These are phyloP conservation scores for Lagopus muta DNA, from an alignment of 2,113 vertebrate species.

Conservation along the genomic window DNA sequence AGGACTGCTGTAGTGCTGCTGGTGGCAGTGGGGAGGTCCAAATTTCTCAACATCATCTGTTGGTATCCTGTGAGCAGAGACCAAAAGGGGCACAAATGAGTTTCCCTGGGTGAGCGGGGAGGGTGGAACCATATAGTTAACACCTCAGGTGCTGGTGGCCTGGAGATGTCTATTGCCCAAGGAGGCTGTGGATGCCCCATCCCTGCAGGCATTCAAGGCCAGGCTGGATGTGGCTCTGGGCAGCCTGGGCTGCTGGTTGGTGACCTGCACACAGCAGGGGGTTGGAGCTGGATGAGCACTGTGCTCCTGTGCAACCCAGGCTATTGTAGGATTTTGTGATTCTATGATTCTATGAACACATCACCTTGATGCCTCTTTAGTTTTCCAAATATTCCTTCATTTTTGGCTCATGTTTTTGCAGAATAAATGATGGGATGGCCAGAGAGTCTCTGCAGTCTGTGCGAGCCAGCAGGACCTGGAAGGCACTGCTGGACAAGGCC, in stretches of 20 bases:
- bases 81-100: fast-evolving
- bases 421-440: background rate
- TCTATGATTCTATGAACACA: background rate
- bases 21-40: background rate
- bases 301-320: too few species aligned
- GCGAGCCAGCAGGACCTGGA: background rate
- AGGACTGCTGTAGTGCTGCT: background rate
- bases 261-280: too few species aligned
- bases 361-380: too few species aligned
- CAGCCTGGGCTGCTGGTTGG: too few species aligned
- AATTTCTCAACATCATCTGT: background rate
- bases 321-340: too few species aligned
- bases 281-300: too few species aligned
- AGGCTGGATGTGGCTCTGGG: too few species aligned
- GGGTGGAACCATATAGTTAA: too few species aligned
- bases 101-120: fast-evolving
- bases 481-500: background rate
- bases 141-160: background rate
- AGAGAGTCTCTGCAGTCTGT: background rate
- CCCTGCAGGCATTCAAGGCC: too few species aligned
- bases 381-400: background rate
- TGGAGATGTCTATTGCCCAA: background rate
- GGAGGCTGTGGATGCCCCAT: too few species aligned
- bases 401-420: background rate
- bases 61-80: background rate